Evolutionary conservation across 2,797 vertebrate genomes (phyloP).

Genomic region (Macrochelys suwanniensis): DNA sequence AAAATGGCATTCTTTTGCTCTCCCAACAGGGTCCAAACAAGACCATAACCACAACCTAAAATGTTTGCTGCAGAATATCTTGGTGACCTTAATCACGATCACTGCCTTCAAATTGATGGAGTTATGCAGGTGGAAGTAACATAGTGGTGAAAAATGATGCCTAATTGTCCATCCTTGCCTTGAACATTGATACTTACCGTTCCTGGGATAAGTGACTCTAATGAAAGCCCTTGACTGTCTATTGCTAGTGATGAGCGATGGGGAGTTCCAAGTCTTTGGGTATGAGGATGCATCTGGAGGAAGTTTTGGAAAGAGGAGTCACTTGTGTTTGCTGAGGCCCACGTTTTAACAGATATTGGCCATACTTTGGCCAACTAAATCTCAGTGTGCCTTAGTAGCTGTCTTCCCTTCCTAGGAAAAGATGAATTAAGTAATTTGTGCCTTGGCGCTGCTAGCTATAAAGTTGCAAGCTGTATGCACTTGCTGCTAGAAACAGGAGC

Average conservation of each 20-base stretch:
- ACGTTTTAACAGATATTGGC: not conserved
- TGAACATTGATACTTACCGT: not conserved
- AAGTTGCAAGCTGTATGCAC: not conserved
- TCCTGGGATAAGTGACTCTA: not conserved
- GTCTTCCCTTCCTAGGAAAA: not conserved
- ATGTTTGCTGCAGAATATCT: too few relatives aligned
- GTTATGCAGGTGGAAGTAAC: too few relatives aligned
- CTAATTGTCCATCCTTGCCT: not conserved
- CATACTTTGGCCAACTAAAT: not conserved
- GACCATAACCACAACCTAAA: too few relatives aligned
- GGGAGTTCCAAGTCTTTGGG: not conserved
- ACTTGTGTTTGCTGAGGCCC: not conserved
- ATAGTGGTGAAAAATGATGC: accelerated
- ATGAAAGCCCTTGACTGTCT: not conserved
- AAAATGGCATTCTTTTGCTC: too few relatives aligned
- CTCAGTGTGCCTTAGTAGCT: not conserved
- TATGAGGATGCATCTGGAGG: not conserved
- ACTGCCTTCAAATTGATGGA: too few relatives aligned
- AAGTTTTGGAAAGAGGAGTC: not conserved
- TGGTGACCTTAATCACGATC: too few relatives aligned
- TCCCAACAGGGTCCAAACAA: too few relatives aligned
- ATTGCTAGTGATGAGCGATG: not conserved
- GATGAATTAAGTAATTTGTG: slow-evolving; percentile 53
- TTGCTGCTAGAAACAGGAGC: slow-evolving; percentile 23
- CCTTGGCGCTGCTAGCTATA: not conserved